Evolutionary conservation across 2,113 vertebrate species (phyloP), one percentile per base, ranked within the genome.

Genomic region (Axis porcinus): DNA sequence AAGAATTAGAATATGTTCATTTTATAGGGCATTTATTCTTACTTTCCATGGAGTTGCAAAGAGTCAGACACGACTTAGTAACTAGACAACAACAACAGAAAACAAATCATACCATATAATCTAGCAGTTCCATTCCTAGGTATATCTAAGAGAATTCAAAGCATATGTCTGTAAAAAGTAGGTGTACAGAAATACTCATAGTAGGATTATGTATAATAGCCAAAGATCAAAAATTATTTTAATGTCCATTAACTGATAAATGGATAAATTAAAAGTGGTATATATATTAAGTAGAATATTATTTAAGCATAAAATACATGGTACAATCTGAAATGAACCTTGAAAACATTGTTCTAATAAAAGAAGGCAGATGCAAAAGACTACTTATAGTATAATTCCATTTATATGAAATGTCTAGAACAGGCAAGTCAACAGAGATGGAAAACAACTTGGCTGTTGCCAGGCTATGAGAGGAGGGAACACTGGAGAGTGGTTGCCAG

Each of bases 401-500:
- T 55, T 86, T 82, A 27, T 33, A 8, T 13, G 7, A 81, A 62
- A 15, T 87, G 7, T 87, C 33, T 16, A 52, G 10, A 74, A 55
- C 0, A 67, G 40, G 16, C 12, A 54, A 74, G 33, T 28, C 1
- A 0, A 14, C 2, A 25, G 30, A 47, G 21, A 62, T 11, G 11
- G 16, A 76, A n/a, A 23, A 3, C 11, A 33, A 27, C 79, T 30
- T 28, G 25, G 0, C 45, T 10, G 25, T 78, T 30, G 3, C 10
- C 40, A 11, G 2, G 6, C 13, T 86, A 55, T 55, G 6, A 5
- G 21, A 15, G 8, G n/a, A 43, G 58, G 9, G 5, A 52, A 3
- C 40, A 30, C 6, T 16, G 21, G 1, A 11, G 1, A 19, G 1
- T 30, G 15, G 50, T 43, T 84, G 36, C 13, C 74, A 0, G 9